Percentiles rank a stretch among this genome's conserved stretches.
Evolutionary conservation across 2,888 invertebrate species (phyloP).

Genomic region (Diadromus collaris): DNA sequence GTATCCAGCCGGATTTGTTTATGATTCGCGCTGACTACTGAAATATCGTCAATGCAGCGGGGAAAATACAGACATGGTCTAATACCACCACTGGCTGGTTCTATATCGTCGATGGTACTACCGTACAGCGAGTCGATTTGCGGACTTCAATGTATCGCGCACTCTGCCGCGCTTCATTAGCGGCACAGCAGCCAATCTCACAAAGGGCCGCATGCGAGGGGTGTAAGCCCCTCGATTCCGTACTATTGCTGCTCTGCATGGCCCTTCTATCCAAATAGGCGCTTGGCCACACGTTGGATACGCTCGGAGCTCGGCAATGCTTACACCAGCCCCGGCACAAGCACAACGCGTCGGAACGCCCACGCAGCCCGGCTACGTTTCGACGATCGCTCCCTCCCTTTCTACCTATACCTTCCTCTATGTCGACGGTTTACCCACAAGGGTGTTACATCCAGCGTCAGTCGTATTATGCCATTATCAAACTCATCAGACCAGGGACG

Average conservation of each 20-base stretch:
- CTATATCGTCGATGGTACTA: conserved; percentile 37
- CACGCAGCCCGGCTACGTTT: conserved; percentile 10
- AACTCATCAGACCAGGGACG: conserved; percentile 73
- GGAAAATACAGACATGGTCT: conserved; percentile 24
- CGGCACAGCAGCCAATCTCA: conserved; percentile 70
- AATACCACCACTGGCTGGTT: conserved; percentile 36
- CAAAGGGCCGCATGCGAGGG: conserved; percentile 66
- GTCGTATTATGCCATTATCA: conserved; percentile 71
- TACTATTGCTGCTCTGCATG: conserved; percentile 21
- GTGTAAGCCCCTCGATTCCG: conserved; percentile 33
- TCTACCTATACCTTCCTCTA: conserved; percentile 32
- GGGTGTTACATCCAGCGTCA: conserved; percentile 45
- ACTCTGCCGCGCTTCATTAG: conserved; percentile 72
- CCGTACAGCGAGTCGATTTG: conserved; percentile 58
- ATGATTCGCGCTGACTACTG: conserved; percentile 39
- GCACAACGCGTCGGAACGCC: conserved; percentile 31
- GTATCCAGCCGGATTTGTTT: conserved; percentile 53
- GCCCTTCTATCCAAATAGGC: conserved; percentile 46
- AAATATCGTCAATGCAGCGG: conserved; percentile 48
- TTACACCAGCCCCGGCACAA: conserved; percentile 8
- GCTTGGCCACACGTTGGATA: conserved; percentile 47
- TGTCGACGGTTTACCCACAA: conserved; percentile 42
- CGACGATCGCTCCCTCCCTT: conserved; percentile 37
- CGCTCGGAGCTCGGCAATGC: conserved; percentile 34
- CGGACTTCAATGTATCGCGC: conserved; percentile 64